phyloP scores from a whole-genome alignment of 2,888 invertebrate species.

The Taphrorychus bicolor region DNA sequence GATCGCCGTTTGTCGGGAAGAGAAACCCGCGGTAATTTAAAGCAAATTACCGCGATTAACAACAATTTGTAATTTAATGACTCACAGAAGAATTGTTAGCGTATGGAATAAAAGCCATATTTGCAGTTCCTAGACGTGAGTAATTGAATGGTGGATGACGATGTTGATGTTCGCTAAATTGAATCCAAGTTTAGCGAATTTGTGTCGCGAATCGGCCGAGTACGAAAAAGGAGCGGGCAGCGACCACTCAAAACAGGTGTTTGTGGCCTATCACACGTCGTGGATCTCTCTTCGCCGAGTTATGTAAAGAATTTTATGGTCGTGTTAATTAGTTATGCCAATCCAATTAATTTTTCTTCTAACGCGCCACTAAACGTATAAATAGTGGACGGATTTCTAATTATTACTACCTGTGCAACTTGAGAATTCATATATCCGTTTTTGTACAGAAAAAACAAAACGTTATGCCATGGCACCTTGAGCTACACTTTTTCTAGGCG shows the following conservation, averaged over 20 bases:
- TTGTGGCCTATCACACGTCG: background rate
- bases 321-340: background rate
- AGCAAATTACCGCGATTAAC: background rate
- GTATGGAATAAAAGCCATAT: background rate
- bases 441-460: too few relatives aligned
- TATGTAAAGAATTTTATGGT: background rate
- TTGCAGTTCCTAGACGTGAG: background rate
- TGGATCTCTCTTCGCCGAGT: background rate
- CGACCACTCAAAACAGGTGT: background rate
- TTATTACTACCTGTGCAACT: background rate
- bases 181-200: background rate
- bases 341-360: background rate
- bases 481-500: too few relatives aligned
- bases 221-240: background rate
- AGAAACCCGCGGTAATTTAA: background rate
- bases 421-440: too few relatives aligned
- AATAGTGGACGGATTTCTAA: background rate
- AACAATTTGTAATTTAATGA: background rate
- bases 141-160: background rate
- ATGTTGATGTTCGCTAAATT: background rate
- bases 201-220: background rate
- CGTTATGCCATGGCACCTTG: too few relatives aligned
- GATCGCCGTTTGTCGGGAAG: background rate
- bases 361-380: background rate
- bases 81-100: background rate